Base-by-base conservation (phyloP, 2,888 invertebrate species). In the Brachyptera risi region DNA sequence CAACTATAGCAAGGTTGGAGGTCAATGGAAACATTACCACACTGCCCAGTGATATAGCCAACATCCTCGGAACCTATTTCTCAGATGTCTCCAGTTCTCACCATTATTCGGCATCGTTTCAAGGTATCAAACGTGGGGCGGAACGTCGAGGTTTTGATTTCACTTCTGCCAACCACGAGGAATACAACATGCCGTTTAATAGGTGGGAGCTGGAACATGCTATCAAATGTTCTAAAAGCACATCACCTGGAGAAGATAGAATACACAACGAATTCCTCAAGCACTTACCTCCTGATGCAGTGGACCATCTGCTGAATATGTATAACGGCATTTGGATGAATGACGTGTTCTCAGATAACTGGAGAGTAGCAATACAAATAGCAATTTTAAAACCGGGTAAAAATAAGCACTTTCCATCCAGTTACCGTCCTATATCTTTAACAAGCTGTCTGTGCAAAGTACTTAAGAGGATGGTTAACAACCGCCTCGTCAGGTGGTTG, bases 361-460 rank as follows among this genome's bases (percentile, higher is more conserved):
- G 59, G 59, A 26, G 49, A 21, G 13, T 19, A 11, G 49, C 59
- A 5, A 24, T 24, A 5, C 21, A 49, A 35, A 19, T 59, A 7
- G 26, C 50, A 3, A 59, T 51, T 27, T 38, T 49, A 1, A 59
- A 59, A 21, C 9, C 24, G 24, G 31, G 35, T 3, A 47, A 59
- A 21, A 17, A 59, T 21, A 44, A 31, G 37, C 21, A 13, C 1
- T 35, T 49, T 23, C 26, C 49, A 21, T 19, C 19, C 17, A 42
- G 31, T 19, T 69, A 69, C 47, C 50, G 67, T 11, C 68, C 69
- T 7, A 69, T 69, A 11, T 66, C 68, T 23, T 59, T 69, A 15
- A 68, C 69, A 7, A 68, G 67, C 44, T 69, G 68, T 51, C 49
- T 69, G 2, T 68, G 68, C 27, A 70, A 69, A 58, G 54, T 66